Conservation (phyloP, 2,113 vertebrate species). For the Ailuropoda melanoleuca region DNA sequence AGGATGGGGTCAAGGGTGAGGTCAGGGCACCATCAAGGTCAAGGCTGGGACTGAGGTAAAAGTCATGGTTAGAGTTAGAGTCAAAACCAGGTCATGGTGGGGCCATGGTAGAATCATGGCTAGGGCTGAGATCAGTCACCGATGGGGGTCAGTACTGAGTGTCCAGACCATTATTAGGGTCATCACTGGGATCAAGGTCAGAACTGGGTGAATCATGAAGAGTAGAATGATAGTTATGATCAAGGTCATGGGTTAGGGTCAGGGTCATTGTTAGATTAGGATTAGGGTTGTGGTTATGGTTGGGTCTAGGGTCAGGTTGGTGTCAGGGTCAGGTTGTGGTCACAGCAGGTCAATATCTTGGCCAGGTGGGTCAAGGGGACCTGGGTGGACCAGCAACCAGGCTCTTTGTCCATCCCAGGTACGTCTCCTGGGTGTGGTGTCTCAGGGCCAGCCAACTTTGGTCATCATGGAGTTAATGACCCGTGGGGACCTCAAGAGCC, state of each 20-base stretch:
- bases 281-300: background rate
- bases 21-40: background rate
- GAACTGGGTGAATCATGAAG: background rate
- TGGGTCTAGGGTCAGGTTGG: background rate
- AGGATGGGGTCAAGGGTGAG: background rate
- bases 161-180: background rate
- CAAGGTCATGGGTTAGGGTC: background rate
- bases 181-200: background rate
- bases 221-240: background rate
- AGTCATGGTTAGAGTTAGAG: background rate
- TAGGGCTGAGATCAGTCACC: background rate
- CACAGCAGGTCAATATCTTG: background rate
- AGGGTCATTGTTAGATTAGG: background rate
- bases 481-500: conserved; percentile 87
- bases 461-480: conserved; percentile 92
- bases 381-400: background rate
- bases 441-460: conserved; percentile 87
- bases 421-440: conserved; percentile 87
- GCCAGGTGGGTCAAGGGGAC: background rate
- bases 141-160: background rate
- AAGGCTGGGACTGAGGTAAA: background rate
- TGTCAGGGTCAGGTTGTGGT: background rate
- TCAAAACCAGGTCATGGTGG: background rate
- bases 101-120: background rate
- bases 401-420: conserved; percentile 78